These are phyloP conservation scores for Bombylius major DNA, from an alignment of 2,888 invertebrate genomes.

Conservation along the genomic window DNA sequence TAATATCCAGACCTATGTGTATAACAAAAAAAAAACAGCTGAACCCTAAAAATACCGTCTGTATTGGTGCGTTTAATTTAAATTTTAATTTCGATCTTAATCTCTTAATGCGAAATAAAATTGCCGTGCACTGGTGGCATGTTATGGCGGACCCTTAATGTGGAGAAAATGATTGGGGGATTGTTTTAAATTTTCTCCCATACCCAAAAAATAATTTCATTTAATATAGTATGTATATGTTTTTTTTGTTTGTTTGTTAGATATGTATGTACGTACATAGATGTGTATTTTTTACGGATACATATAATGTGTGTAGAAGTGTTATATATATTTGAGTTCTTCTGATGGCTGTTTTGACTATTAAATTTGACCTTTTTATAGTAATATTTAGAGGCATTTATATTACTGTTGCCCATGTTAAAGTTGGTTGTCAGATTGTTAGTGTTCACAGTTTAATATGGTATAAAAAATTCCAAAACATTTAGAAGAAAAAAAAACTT, in stretches of 20 bases:
- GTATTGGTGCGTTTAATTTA: slow-evolving; percentile 28
- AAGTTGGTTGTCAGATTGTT: slow-evolving; percentile 12
- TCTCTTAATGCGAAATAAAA: slow-evolving; percentile 37
- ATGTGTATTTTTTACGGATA: too few relatives aligned
- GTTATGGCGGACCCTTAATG: slow-evolving; percentile 17
- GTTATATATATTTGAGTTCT: slow-evolving; percentile 13
- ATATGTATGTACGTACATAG: too few relatives aligned
- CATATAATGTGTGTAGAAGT: too few relatives aligned
- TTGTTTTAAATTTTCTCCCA: slow-evolving; percentile 13
- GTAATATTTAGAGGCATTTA: slow-evolving; percentile 17
- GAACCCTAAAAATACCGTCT: not conserved
- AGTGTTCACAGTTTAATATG: not conserved
- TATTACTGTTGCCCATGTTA: slow-evolving; percentile 15
- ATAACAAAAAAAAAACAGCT: not conserved
- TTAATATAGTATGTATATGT: too few relatives aligned
- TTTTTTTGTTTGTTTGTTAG: too few relatives aligned
- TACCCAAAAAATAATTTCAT: not conserved
- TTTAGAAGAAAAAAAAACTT: not conserved
- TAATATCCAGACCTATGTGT: not conserved
- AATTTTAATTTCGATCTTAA: slow-evolving; percentile 38
- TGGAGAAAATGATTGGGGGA: slow-evolving; percentile 15
- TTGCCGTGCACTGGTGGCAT: slow-evolving; percentile 32
- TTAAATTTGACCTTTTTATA: slow-evolving; percentile 22
- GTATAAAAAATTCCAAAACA: not conserved
- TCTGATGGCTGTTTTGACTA: slow-evolving; percentile 15